A percentile compares a stretch with the other conserved stretches of the same genome.
Conservation (phyloP, 2,113 vertebrate species). For the Phoxinus phoxinus region DNA sequence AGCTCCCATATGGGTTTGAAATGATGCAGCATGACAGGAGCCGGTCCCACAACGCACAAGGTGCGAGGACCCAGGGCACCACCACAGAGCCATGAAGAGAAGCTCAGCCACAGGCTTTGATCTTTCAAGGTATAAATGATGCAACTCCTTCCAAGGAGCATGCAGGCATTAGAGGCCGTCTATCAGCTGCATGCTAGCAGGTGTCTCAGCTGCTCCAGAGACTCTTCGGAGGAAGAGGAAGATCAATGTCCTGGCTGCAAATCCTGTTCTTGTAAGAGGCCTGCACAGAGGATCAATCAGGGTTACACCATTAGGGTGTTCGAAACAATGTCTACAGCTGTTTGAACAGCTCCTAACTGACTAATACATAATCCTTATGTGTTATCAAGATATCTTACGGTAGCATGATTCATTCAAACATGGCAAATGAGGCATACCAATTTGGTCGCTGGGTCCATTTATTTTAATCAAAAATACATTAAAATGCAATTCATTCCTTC, state of each 20-base stretch:
- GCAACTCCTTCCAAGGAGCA: neutral
- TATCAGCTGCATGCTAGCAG: slow-evolving; percentile 69
- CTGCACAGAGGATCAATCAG: slow-evolving; percentile 66
- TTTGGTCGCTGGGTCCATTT: neutral
- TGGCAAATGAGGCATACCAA: neutral
- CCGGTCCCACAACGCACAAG: slow-evolving; percentile 62
- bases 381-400: neutral
- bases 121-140: slow-evolving; percentile 45
- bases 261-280: slow-evolving; percentile 61
- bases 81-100: slow-evolving; percentile 19
- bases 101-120: slow-evolving; percentile 54
- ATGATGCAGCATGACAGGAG: slow-evolving; percentile 67
- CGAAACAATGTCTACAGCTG: slow-evolving; percentile 18
- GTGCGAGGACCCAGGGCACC: slow-evolving; percentile 55
- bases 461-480: neutral
- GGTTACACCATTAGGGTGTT: slow-evolving; percentile 39
- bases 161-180: slow-evolving; percentile 65
- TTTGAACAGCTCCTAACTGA: neutral
- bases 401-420: neutral
- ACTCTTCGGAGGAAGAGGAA: slow-evolving; percentile 54
- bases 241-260: slow-evolving; percentile 64
- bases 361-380: neutral
- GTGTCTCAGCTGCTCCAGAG: slow-evolving; percentile 69
- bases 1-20: slow-evolving; percentile 60
- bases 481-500: neutral